Conservation (phyloP, 2,113 vertebrate genomes). For the Potamarius usumacintae region DNA sequence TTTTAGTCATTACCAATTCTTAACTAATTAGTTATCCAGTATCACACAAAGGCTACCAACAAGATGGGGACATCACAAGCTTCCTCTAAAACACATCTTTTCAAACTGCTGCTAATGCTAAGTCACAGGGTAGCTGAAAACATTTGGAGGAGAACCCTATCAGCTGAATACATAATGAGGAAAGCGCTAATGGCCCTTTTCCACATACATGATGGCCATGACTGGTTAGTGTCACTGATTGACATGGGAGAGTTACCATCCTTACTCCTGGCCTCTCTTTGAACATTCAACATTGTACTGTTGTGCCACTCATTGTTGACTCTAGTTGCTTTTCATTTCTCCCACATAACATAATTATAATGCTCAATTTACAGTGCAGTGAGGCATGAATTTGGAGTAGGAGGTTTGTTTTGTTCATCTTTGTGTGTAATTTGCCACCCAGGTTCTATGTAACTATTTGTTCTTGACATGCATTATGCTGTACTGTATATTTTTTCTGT, state of each 20-base stretch:
- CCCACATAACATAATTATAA: constrained; percentile 16
- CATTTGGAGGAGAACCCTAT: background rate
- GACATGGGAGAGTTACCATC: background rate
- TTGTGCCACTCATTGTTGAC: background rate
- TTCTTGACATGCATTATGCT: background rate
- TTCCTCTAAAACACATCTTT: background rate
- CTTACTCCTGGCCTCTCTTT: background rate
- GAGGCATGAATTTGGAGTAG: constrained; percentile 18
- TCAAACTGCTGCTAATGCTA: background rate
- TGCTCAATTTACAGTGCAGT: constrained; percentile 21
- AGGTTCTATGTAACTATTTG: background rate
- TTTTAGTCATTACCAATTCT: background rate
- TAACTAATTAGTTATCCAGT: background rate
- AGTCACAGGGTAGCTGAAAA: background rate
- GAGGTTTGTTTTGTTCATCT: constrained; percentile 8
- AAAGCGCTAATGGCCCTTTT: background rate
- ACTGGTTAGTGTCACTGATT: background rate
- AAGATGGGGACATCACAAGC: background rate
- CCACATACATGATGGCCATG: background rate
- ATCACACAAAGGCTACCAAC: background rate
- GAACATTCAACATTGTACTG: background rate
- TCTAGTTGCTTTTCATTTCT: background rate
- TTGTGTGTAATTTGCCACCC: background rate
- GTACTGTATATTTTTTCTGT: background rate
- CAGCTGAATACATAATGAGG: background rate